Conservation (phyloP, 2,113 vertebrate species). For the Sturnus vulgaris region DNA sequence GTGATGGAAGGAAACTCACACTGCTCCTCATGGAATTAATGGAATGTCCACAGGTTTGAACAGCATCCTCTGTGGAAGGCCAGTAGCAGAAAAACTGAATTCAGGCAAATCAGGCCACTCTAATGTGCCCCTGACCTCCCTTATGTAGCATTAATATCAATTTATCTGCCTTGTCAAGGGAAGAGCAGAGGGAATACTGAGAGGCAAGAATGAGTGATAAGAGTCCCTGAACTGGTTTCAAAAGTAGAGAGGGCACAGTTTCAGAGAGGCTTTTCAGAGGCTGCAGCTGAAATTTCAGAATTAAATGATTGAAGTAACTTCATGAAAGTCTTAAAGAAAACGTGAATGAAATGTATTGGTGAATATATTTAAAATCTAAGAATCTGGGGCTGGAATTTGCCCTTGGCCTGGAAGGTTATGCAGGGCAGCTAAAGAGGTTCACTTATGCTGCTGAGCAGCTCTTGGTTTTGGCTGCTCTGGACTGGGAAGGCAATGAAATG, state of each 20-base stretch:
- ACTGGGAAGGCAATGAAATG: background rate
- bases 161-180: background rate
- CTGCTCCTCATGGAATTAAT: background rate
- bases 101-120: background rate
- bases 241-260: background rate
- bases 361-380: background rate
- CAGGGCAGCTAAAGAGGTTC: background rate
- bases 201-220: background rate
- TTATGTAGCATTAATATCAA: background rate
- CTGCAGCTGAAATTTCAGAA: background rate
- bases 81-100: background rate
- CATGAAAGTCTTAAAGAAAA: background rate
- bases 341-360: background rate
- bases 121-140: background rate
- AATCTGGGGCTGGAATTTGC: background rate
- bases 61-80: background rate
- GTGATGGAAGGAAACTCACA: background rate
- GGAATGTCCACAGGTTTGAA: background rate
- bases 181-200: background rate
- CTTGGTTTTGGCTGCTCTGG: background rate
- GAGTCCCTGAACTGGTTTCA: background rate
- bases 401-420: background rate
- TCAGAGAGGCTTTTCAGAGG: background rate
- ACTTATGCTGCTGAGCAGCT: background rate
- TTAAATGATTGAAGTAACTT: background rate